Conservation (phyloP, 2,113 vertebrate genomes). For the Nesospiza acunhae region DNA sequence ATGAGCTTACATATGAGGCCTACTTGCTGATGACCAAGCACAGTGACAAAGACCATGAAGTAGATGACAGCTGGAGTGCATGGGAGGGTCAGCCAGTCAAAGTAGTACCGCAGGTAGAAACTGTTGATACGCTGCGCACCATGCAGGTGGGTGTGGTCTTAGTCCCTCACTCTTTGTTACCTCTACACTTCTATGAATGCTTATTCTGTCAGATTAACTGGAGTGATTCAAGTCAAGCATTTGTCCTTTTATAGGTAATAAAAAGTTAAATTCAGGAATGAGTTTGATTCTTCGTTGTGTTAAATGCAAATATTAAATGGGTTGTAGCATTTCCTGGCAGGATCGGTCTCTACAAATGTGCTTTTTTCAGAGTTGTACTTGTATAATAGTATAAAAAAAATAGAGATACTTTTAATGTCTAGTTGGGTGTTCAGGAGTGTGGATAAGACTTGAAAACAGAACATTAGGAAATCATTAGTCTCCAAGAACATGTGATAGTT, state of each 20-base stretch:
- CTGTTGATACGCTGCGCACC: constrained; percentile 86
- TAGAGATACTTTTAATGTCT: background rate
- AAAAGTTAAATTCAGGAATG: background rate
- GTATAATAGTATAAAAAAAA: background rate
- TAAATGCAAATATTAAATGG: background rate
- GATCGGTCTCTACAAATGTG: background rate
- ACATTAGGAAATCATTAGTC: background rate
- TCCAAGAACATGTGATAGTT: background rate
- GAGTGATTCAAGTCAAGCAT: background rate
- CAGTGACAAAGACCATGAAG: constrained; percentile 64
- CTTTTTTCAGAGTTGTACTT: background rate
- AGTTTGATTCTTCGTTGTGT: background rate
- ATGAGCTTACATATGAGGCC: constrained; percentile 84
- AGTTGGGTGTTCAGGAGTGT: background rate
- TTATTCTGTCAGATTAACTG: background rate
- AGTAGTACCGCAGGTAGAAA: constrained; percentile 91
- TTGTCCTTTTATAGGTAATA: background rate
- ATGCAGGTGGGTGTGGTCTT: constrained; percentile 82
- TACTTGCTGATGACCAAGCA: constrained; percentile 92
- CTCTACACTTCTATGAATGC: background rate
- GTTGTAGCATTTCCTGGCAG: background rate
- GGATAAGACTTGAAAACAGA: background rate
- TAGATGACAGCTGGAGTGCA: constrained; percentile 75
- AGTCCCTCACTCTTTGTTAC: background rate
- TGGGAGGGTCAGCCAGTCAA: constrained; percentile 87